Base-by-base conservation (phyloP, 2,888 invertebrate genomes). In the Eledone cirrhosa region DNA sequence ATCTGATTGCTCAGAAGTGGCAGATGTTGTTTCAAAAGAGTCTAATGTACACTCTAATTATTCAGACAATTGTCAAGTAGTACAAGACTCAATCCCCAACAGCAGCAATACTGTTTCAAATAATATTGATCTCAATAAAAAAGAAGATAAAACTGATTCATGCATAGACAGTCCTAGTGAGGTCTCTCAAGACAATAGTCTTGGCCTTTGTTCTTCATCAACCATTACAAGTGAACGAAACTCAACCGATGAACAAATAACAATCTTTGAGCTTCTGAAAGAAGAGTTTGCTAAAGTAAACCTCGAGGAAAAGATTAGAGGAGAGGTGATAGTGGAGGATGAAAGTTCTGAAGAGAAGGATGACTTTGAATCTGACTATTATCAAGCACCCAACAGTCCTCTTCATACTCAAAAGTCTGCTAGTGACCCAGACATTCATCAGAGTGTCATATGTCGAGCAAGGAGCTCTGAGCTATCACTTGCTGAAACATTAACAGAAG, bases 221-320 rank as follows among this genome's bases (percentile, higher is more conserved):
- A 72, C 72, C 1, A 24, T 72, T n/a, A 72, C 72, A n/a, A 72
- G 72, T 41, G 72, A 24, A 31, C 29, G 41, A 41, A 72, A 72
- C 31, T 72, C 72, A 19, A 76, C 29, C n/a, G 82, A 82, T 13
- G 82, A 83, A 65, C 84, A 83, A 78, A 80, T 87, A 78, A 88
- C 88, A 48, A 86, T 87, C 48, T 84, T 87, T 77, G 87, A 89
- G 80, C 84, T 89, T 47, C 80, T 89, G 63, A 83, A 85, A 77
- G 86, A 88, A 80, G 88, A 89, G 79, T 83, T 83, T 75, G 79
- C 76, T 8, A 76, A 76, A 22, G 31, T 31, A 8, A 72, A 33
- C n/a, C 41, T 72, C 13, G 41, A 31, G 41, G 72, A 72, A 41
- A 41, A 31, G n/a, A 41, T 24, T 13, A 41, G 19, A 22, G 72